Evolutionary conservation across 2,113 vertebrate species (phyloP).

Genomic region (Arvicanthis niloticus): DNA sequence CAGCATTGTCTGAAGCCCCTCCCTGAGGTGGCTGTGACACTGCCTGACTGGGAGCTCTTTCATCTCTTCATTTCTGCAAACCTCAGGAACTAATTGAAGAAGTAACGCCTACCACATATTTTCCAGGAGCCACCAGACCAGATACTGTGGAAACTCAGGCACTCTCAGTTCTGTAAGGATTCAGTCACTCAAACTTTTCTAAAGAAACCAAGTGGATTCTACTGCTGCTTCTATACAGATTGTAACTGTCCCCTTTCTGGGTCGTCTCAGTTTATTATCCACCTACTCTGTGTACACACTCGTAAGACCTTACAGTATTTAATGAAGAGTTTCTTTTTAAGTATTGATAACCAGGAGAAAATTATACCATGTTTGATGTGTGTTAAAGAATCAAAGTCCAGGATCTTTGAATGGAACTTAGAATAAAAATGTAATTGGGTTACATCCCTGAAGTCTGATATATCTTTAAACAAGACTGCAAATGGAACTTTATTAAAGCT

Average conservation of each 20-base stretch:
- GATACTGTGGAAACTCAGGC: slow-evolving; percentile 26
- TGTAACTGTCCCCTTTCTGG: slow-evolving; percentile 66
- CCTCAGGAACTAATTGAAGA: not conserved
- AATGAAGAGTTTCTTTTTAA: slow-evolving; percentile 92
- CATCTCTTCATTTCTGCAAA: not conserved
- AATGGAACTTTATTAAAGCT: slow-evolving; percentile 91
- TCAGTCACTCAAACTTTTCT: slow-evolving; percentile 11
- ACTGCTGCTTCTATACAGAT: slow-evolving; percentile 36
- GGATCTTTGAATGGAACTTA: slow-evolving; percentile 87
- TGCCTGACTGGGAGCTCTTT: not conserved
- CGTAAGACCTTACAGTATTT: slow-evolving; percentile 88
- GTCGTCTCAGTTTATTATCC: slow-evolving; percentile 68
- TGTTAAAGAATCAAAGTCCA: slow-evolving; percentile 88
- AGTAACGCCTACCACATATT: not conserved
- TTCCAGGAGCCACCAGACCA: not conserved
- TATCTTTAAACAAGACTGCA: slow-evolving; percentile 91
- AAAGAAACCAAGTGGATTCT: slow-evolving; percentile 43
- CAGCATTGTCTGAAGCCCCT: not conserved
- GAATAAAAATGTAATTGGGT: slow-evolving; percentile 91
- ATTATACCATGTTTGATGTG: slow-evolving; percentile 92
- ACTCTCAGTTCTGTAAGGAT: not conserved
- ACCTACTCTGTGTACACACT: slow-evolving; percentile 73
- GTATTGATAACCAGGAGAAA: slow-evolving; percentile 93
- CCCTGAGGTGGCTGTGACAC: not conserved
- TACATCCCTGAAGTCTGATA: slow-evolving; percentile 91